Conservation (phyloP, 2,113 vertebrate genomes). For the Strigops habroptila region DNA sequence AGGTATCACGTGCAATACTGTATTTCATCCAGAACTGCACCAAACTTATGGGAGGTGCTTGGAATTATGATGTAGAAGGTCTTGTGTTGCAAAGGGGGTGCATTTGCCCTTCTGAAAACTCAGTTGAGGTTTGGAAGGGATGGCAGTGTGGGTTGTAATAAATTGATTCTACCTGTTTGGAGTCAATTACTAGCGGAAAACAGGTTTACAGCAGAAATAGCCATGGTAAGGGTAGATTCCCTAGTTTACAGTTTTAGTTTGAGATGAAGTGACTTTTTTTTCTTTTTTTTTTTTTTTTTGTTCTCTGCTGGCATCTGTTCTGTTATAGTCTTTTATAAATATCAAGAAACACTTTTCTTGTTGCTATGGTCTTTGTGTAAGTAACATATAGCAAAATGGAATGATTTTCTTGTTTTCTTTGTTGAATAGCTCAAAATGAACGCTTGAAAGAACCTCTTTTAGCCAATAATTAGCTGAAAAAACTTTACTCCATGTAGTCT, state of each 20-base stretch:
- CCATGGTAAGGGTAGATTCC: background rate
- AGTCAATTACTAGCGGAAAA: background rate
- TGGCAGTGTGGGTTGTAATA: background rate
- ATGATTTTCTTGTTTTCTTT: background rate
- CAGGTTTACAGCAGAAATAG: background rate
- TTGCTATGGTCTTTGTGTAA: slow-evolving; percentile 46
- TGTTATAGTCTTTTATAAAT: slow-evolving; percentile 42
- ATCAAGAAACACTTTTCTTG: slow-evolving; percentile 47
- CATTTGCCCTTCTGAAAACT: background rate
- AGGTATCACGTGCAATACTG: background rate
- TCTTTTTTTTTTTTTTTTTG: background rate
- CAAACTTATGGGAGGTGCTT: background rate
- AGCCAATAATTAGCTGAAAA: background rate
- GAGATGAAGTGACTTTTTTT: background rate
- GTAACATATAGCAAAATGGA: background rate
- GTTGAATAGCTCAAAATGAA: background rate
- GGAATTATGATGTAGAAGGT: background rate
- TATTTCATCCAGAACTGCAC: background rate
- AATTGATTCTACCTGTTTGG: background rate
- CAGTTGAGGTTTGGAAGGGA: background rate
- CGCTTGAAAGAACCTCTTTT: background rate
- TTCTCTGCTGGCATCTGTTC: slow-evolving; percentile 12
- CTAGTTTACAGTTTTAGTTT: background rate
- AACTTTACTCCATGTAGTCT: background rate
- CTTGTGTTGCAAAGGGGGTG: background rate